Evolutionary conservation across 2,888 invertebrate genomes (phyloP), one percentile per base, ranked within the genome.

Genomic region (Pammene fasciana): DNA sequence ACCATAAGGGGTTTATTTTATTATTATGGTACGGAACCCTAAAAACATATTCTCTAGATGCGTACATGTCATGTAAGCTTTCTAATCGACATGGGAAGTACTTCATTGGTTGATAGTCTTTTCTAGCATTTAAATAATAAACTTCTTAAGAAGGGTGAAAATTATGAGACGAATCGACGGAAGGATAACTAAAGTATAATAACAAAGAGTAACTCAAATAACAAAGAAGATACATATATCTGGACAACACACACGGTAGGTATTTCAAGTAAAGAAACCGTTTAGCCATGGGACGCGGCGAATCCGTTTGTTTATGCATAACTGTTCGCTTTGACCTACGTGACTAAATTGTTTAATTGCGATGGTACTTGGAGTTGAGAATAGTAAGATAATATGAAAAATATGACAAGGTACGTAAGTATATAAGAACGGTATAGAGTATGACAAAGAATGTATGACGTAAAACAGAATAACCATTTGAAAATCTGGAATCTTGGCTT

Each of bases 301-400:
- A 64, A 68, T 68, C 68, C 43, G 64, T 57, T 68, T 64, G 41
- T 64, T 57, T 68, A 68, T 57, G 56, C 64, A 64, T 68, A 68
- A 64, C 64, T 68, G 68, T 68, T 41, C 57, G 64, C 55, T 10
- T 46, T 54, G 55, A 52, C 52, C 57, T 57, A 68, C 68, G 64
- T 68, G 68, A 68, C 68, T 68, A 52, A 64, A 57, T 50, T 68
- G 18, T 45, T 48, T 48, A 62, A 62, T 34, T 56, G 34, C 45
- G 18, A 50, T 26, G 50, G 50, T 6, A 13, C 7, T 38, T 9
- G 6, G 34, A 46, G 48, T 36, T 38, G 13, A 16, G 26, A 34
- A 34, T 16, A 48, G 36, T 36, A 34, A 34, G 34, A 38, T 36
- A 48, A 36, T n/a, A 34, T n/a, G 16, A 46, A 16, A 16, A 48